Evolutionary conservation across 1,140 invertebrate genomes (phyloP), one percentile per base, ranked within the genome.

Genomic region (Amphibalanus amphitrite): DNA sequence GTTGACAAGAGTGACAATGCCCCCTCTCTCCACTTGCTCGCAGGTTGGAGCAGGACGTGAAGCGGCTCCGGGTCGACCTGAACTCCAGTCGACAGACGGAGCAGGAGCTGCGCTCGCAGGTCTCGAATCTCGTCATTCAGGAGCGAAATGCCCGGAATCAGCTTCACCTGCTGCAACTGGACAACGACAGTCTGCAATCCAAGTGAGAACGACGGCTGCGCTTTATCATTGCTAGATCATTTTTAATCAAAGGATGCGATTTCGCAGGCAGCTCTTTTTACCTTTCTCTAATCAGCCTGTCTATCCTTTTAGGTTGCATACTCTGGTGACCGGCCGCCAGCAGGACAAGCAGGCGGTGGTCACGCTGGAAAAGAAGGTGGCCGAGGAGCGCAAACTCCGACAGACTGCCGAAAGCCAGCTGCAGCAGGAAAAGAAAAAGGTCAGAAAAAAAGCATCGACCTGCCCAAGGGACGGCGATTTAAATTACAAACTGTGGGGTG

Each of bases 41-140:
- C 77, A 86, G 84, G 76, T 78, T 87, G 74, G 86, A 87, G 78
- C 77, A 84, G 70, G 91, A 95, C 77, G 82, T 92, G 25, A 93
- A 92, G 80, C 85, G 89, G 77, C 82, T 93, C 76, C 90, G 90
- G 77, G 81, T 84, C 72, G 92, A 95, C 79, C 84, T 94, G 71
- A 87, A 88, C 75, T 83, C 84, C 40, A 87, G 86, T 79, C 85
- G 89, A 78, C 89, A 90, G 79, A 83, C 85, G 75, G 92, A 95
- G 80, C 89, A 90, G 79, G 92, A 95, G 73, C 82, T 95, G 72
- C 83, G 89, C 76, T 86, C 87, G 78, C 92, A 94, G 82, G 85
- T 94, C 71, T 87, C 83, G 78, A 73, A 71, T 20, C 78, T 87
- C 29, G 81, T 84, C 26, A 83, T 84, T 64, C 85, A 84, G 71